Base-by-base conservation (phyloP, 2,113 vertebrate species). In the Hoplias malabaricus region DNA sequence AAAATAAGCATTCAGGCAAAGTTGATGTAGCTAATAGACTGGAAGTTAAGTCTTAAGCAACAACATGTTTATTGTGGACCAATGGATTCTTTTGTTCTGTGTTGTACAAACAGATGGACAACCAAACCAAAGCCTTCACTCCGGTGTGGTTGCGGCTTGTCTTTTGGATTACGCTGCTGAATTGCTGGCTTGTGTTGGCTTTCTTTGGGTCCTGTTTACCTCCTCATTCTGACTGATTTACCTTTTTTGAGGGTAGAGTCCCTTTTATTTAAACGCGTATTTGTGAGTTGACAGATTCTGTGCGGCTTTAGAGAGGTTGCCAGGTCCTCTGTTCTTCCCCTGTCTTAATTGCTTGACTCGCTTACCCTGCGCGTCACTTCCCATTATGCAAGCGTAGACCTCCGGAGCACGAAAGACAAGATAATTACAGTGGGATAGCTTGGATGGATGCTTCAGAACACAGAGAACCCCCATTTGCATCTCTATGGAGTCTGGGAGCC, bases 291-390 rank as follows among this genome's bases (percentile, higher is more conserved):
- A 77, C 84, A 84, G 84, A 89, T 87, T 69, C 76, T 23, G 70
- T 3, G 21, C 76, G 78, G 85, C 82, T 81, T 81, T 21, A 14
- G 80, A 38, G 57, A 78, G 79, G 84, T 84, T 86, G 80, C 79
- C 57, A 62, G 50, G 59, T 70, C 81, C 82, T 84, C 78, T 82
- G 77, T 88, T 85, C 77, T 75, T 88, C 85, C 86, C 88, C 87
- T 61, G 86, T 89, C 87, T 86, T 83, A 57, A 81, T 78, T 71
- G 78, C 83, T 80, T 76, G 29, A 87, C 85, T 84, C 74, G 21
- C 63, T 89, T 89, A 87, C 84, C 85, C 78, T 76, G 80, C 83
- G 73, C 67, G 84, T 84, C 88, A 84, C 79, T 89, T 85, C 84
- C 85, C 76, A 75, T 75, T 14, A 48, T 57, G 65, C 67, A 84